These are phyloP conservation scores for Agrotis exclamationis DNA, from an alignment of 2,888 invertebrate genomes.

Conservation along the genomic window DNA sequence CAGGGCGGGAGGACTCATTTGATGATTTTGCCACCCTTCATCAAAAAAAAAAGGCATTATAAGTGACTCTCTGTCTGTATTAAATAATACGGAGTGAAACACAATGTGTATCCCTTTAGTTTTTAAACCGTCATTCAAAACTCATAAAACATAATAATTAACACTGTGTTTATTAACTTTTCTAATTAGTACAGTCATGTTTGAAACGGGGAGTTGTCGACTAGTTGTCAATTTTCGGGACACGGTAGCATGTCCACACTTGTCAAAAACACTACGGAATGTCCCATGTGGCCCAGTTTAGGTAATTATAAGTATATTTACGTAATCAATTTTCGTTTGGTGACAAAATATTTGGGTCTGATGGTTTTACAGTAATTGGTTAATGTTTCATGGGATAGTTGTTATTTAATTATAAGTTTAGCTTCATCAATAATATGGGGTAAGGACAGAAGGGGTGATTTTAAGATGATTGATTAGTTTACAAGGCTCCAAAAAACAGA, in stretches of 20 bases:
- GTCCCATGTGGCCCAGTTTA: constrained; percentile 52
- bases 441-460: neutral
- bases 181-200: constrained; percentile 52
- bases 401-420: constrained; percentile 40
- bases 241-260: constrained; percentile 44
- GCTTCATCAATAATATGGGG: constrained; percentile 30
- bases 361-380: constrained; percentile 45
- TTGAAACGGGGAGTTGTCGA: constrained; percentile 36
- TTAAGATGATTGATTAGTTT: neutral
- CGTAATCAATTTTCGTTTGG: constrained; percentile 63
- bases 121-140: neutral
- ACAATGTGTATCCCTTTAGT: too few relatives aligned
- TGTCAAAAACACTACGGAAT: constrained; percentile 60
- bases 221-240: constrained; percentile 56
- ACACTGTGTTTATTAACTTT: constrained; percentile 38
- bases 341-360: constrained; percentile 39
- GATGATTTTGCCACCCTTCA: too few relatives aligned
- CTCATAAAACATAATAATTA: neutral
- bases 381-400: constrained; percentile 8
- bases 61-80: too few relatives aligned
- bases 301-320: constrained; percentile 63
- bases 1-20: too few relatives aligned
- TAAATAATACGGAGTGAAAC: neutral
- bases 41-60: too few relatives aligned
- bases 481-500: too few relatives aligned